phyloP scores from a whole-genome alignment of 2,113 vertebrate species.

The Chaenogobius annularis region DNA sequence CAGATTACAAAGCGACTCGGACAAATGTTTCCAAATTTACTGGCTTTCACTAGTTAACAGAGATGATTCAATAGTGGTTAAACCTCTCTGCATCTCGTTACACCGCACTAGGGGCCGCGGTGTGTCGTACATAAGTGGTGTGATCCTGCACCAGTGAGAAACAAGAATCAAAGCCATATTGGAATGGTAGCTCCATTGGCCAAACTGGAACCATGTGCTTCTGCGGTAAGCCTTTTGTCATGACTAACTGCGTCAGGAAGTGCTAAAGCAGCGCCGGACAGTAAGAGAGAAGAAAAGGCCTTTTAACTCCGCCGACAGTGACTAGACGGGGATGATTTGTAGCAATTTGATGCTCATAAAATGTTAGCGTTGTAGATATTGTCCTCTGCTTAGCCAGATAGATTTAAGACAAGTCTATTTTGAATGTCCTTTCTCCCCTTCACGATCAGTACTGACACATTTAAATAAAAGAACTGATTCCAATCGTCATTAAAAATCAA shows the following conservation, averaged over 20 bases:
- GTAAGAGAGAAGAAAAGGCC: constrained; percentile 26
- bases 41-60: constrained; percentile 15
- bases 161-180: constrained; percentile 58
- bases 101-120: constrained; percentile 37
- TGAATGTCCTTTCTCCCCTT: neutral
- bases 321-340: constrained; percentile 59
- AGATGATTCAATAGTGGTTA: constrained; percentile 38
- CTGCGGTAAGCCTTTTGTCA: constrained; percentile 62
- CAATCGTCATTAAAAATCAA: neutral
- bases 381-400: constrained; percentile 47
- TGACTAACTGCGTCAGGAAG: constrained; percentile 69
- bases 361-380: constrained; percentile 40
- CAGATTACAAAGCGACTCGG: neutral
- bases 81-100: constrained; percentile 56
- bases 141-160: constrained; percentile 41
- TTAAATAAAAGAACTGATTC: neutral
- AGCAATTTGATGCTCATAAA: constrained; percentile 55
- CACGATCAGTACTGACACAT: neutral
- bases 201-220: constrained; percentile 76
- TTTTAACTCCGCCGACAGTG: constrained; percentile 58
- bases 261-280: constrained; percentile 37
- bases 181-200: constrained; percentile 59
- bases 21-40: constrained; percentile 12
- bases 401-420: constrained; percentile 20
- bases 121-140: constrained; percentile 43